Evolutionary conservation across 1,140 invertebrate species (phyloP).

Genomic region (Drosophila ananassae): DNA sequence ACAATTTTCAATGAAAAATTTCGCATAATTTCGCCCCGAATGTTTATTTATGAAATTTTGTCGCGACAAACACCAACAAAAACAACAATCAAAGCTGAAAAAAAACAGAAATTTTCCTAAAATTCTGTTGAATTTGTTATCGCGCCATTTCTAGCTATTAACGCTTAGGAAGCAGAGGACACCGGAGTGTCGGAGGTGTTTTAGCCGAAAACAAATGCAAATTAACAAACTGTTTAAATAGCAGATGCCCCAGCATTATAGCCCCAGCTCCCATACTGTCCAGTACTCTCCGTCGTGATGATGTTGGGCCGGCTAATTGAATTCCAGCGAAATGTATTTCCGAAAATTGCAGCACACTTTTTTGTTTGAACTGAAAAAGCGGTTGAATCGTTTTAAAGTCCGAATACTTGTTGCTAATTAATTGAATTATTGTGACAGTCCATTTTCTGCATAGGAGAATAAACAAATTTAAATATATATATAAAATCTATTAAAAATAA

Average conservation of each 20-base stretch:
- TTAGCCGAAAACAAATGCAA: conserved; percentile 70
- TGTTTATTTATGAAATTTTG: conserved; percentile 78
- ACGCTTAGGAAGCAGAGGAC: conserved; percentile 11
- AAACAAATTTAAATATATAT: conserved; percentile 53
- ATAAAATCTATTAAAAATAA: conserved; percentile 35
- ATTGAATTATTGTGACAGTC: conserved; percentile 63
- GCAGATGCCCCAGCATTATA: conserved; percentile 32
- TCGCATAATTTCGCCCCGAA: conserved; percentile 65
- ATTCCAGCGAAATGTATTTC: conserved; percentile 43
- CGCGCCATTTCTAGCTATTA: conserved; percentile 54
- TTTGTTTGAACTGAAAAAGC: conserved; percentile 16
- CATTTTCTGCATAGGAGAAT: conserved; percentile 48
- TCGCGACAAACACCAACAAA: conserved; percentile 32
- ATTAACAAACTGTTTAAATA: conserved; percentile 74
- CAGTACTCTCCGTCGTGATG: neutral
- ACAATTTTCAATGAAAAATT: conserved; percentile 49
- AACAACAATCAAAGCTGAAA: neutral
- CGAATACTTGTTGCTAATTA: conserved; percentile 68
- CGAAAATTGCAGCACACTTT: conserved; percentile 32
- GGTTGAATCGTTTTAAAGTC: conserved; percentile 49
- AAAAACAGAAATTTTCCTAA: conserved; percentile 12
- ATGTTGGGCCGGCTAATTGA: conserved; percentile 42
- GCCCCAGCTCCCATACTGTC: neutral
- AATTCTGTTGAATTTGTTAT: conserved; percentile 21
- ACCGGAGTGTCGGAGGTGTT: conserved; percentile 50